Percentiles rank a stretch among this genome's conserved stretches.
These are phyloP conservation scores for Maniola hyperantus DNA, from an alignment of 2,888 invertebrate species.

Conservation along the genomic window DNA sequence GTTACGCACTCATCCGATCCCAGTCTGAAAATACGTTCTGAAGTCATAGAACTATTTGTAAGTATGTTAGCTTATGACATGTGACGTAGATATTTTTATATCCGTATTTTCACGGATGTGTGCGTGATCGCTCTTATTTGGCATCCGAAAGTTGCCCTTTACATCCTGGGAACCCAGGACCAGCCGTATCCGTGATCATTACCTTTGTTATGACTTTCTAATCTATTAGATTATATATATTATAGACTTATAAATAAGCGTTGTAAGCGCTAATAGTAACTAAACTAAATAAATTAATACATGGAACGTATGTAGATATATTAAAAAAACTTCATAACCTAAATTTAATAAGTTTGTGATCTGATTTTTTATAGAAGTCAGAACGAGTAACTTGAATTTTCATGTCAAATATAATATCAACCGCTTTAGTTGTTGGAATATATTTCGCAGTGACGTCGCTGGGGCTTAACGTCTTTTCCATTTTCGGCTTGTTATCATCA, in stretches of 20 bases:
- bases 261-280: slow-evolving; percentile 51
- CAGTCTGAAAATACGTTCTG: too few relatives aligned
- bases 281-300: slow-evolving; percentile 42
- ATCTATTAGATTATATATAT: too few relatives aligned
- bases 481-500: background rate
- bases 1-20: too few relatives aligned
- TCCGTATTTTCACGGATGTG: too few relatives aligned
- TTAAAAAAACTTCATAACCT: slow-evolving; percentile 39
- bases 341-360: slow-evolving; percentile 58
- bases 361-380: slow-evolving; percentile 67
- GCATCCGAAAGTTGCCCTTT: too few relatives aligned
- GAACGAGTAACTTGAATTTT: slow-evolving; percentile 66
- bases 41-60: too few relatives aligned
- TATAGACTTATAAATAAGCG: slow-evolving; percentile 46
- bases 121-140: too few relatives aligned
- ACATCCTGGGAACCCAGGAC: too few relatives aligned
- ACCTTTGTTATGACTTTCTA: too few relatives aligned
- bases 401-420: slow-evolving; percentile 64
- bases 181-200: too few relatives aligned
- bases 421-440: slow-evolving; percentile 61
- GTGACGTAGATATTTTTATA: too few relatives aligned
- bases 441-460: slow-evolving; percentile 49
- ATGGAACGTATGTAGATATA: slow-evolving; percentile 35
- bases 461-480: background rate
- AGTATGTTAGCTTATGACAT: too few relatives aligned